Evolutionary conservation across 30 jellyfish, hydroid and myxozoan species (phyloP).

Genomic region (Rhopilema esculentum): DNA sequence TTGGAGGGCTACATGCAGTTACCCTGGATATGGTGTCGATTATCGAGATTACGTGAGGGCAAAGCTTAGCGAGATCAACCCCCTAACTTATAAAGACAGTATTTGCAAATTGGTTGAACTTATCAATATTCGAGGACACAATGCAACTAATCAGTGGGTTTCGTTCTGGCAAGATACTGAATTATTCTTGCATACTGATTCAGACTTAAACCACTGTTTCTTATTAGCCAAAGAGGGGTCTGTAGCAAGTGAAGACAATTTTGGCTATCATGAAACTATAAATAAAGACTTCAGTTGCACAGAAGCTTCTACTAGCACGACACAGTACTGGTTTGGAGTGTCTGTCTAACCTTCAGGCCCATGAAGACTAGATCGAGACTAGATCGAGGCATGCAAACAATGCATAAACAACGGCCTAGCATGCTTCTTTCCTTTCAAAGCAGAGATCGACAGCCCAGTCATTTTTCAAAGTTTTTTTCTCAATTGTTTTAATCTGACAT

Average conservation of each 20-base stretch:
- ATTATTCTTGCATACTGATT: not conserved
- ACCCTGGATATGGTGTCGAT: not conserved
- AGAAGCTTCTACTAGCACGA: not conserved
- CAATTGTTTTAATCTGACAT: not conserved
- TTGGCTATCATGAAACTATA: not conserved
- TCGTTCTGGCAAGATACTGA: not conserved
- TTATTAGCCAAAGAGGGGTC: not conserved
- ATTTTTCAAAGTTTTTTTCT: too few species aligned
- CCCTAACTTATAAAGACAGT: not conserved
- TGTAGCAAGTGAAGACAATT: constrained; percentile 18
- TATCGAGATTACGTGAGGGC: not conserved
- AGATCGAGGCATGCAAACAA: too few species aligned
- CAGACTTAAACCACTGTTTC: not conserved
- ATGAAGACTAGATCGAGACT: not conserved
- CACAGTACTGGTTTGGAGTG: constrained; percentile 43
- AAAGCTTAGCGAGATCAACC: not conserved
- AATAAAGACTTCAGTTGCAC: constrained; percentile 30
- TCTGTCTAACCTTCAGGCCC: too few species aligned
- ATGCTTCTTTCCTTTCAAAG: too few species aligned
- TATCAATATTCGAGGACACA: not conserved
- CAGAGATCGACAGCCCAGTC: too few species aligned
- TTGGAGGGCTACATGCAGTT: constrained; percentile 8
- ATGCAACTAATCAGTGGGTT: not conserved
- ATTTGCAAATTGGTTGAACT: not conserved
- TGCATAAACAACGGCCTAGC: too few species aligned